A percentile compares a stretch with the other conserved stretches of the same genome.
Conservation (phyloP, 2,797 vertebrate species). For the Acropternis orthonyx region DNA sequence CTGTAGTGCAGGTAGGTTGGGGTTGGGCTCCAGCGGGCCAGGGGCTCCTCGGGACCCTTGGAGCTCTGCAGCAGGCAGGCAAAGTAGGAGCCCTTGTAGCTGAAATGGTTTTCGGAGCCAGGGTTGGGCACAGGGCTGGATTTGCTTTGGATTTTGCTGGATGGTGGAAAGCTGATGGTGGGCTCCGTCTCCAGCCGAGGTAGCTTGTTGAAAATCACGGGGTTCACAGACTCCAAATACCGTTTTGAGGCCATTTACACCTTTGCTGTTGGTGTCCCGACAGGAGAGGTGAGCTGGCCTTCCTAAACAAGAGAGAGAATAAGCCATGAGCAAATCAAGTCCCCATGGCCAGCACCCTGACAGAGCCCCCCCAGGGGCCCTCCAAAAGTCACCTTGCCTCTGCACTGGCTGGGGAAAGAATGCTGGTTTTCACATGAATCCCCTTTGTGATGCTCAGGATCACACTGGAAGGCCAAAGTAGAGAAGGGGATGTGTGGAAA, state of each 20-base stretch:
- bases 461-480: not conserved
- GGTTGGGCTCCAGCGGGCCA: slow-evolving; percentile 72
- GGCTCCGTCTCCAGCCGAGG: slow-evolving; percentile 76
- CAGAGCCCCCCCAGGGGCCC: no score
- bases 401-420: not conserved
- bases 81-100: slow-evolving; percentile 82
- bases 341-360: not conserved
- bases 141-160: slow-evolving; percentile 51
- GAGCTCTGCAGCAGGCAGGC: slow-evolving; percentile 75
- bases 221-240: slow-evolving; percentile 68
- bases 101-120: slow-evolving; percentile 65
- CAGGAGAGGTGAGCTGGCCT: not conserved
- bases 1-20: slow-evolving; percentile 62
- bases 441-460: not conserved
- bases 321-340: not conserved
- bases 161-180: not conserved
- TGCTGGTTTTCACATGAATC: not conserved
- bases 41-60: slow-evolving; percentile 60
- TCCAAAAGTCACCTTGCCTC: not conserved
- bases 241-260: slow-evolving; percentile 81
- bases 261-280: fast-evolving
- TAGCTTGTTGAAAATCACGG: slow-evolving; percentile 78
- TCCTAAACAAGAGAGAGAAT: not conserved
- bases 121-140: slow-evolving; percentile 61
- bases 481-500: not conserved